phyloP scores from a whole-genome alignment of 2,888 invertebrate species.

The Clunio marinus region DNA sequence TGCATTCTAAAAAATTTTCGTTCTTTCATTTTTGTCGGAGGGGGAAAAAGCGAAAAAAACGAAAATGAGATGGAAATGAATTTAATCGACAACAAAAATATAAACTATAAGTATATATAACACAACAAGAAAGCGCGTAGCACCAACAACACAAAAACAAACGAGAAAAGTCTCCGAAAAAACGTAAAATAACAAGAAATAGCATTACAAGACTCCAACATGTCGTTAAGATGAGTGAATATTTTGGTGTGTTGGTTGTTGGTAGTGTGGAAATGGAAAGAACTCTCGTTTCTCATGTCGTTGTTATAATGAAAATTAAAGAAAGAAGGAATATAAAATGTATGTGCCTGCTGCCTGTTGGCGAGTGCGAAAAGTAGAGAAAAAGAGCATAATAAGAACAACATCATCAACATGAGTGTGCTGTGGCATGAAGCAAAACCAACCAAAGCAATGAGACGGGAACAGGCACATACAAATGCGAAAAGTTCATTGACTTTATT shows the following conservation, averaged over 20 bases:
- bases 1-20: too few relatives aligned
- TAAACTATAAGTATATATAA: too few relatives aligned
- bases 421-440: slow-evolving; percentile 27
- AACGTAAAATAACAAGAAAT: background rate
- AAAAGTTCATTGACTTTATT: slow-evolving; percentile 39
- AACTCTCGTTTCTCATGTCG: background rate
- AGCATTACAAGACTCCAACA: too few relatives aligned
- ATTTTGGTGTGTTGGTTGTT: slow-evolving; percentile 3
- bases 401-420: slow-evolving; percentile 13
- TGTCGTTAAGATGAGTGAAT: background rate
- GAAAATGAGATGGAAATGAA: background rate
- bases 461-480: slow-evolving; percentile 28
- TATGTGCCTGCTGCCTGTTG: background rate
- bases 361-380: background rate
- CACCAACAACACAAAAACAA: background rate
- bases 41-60: background rate
- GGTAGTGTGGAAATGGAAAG: slow-evolving; percentile 10
- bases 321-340: slow-evolving; percentile 9
- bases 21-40: background rate
- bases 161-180: background rate
- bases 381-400: slow-evolving; percentile 19
- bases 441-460: slow-evolving; percentile 33
- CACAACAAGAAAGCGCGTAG: too few relatives aligned
- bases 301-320: slow-evolving; percentile 17
- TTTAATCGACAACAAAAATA: background rate